Evolutionary conservation across 1,140 invertebrate species (phyloP).

Genomic region (Stenopsyche tienmushanensis): DNA sequence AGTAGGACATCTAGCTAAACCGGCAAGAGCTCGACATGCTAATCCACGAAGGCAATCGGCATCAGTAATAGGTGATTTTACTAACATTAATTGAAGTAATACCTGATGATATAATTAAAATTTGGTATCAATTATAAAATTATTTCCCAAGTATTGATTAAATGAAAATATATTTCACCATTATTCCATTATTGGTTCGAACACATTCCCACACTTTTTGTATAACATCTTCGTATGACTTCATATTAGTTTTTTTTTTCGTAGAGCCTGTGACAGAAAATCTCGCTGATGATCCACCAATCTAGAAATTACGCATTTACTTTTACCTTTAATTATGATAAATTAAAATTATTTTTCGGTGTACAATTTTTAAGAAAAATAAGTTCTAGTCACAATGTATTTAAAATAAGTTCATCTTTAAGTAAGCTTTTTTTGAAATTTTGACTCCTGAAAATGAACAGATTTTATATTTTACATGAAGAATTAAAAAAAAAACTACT

Average conservation of each 20-base stretch:
- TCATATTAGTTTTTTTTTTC: slow-evolving; percentile 71
- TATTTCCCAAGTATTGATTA: slow-evolving; percentile 4
- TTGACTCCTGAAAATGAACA: no score
- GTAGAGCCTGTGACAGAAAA: slow-evolving; percentile 65
- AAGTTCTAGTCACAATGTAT: no score
- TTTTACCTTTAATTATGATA: background rate
- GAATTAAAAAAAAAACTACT: slow-evolving; percentile 4
- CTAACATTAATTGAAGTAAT: slow-evolving; percentile 78
- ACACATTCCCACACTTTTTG: slow-evolving; percentile 92
- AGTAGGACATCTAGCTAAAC: slow-evolving; percentile 86
- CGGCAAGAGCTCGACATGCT: slow-evolving; percentile 88
- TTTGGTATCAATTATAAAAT: no score
- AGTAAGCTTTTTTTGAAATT: no score
- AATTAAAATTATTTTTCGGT: no score
- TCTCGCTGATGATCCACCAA: slow-evolving; percentile 61
- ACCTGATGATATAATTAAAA: no score
- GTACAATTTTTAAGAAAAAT: no score
- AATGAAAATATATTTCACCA: slow-evolving; percentile 65
- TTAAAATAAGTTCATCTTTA: no score
- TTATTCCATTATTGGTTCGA: slow-evolving; percentile 92
- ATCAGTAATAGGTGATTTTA: slow-evolving; percentile 94
- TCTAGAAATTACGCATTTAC: no score
- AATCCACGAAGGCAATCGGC: slow-evolving; percentile 91
- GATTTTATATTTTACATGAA: background rate
- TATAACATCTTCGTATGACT: slow-evolving; percentile 82